phyloP scores from a whole-genome alignment of 2,797 vertebrate genomes.

The Phrynocephalus guinanensis region DNA sequence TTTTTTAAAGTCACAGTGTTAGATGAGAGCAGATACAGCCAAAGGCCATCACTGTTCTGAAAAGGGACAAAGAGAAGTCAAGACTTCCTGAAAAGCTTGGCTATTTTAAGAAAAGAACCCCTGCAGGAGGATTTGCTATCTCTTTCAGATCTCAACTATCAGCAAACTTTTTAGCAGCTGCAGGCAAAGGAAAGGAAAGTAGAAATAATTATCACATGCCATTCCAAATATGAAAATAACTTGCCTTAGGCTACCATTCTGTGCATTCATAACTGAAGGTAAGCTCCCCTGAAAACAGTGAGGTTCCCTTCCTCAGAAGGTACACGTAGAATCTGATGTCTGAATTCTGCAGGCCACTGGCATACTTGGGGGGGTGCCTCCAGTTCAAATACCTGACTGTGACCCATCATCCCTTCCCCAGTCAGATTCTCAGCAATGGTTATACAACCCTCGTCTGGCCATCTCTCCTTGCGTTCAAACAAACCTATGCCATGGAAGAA shows the following conservation, averaged over 20 bases:
- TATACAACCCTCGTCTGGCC: not conserved
- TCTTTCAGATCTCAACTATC: conserved; percentile 14
- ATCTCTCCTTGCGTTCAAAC: not conserved
- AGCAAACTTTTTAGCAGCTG: conserved; percentile 19
- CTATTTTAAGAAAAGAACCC: conserved; percentile 31
- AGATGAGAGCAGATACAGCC: conserved; percentile 31
- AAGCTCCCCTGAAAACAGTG: not conserved
- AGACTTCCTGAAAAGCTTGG: not conserved
- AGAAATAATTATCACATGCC: conserved; percentile 62
- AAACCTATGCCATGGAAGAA: not conserved
- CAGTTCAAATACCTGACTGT: conserved; percentile 39
- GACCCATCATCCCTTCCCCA: not conserved
- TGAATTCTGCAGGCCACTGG: conserved; percentile 30
- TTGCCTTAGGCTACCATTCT: conserved; percentile 43
- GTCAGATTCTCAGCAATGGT: not conserved
- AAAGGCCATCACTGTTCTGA: conserved; percentile 11
- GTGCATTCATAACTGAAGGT: not conserved
- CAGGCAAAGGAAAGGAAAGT: conserved; percentile 63
- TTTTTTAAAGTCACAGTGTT: conserved; percentile 28
- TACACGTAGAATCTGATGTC: too few species aligned
- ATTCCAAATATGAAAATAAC: conserved; percentile 59
- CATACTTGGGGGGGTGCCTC: conserved; percentile 19
- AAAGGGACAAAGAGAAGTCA: conserved; percentile 20
- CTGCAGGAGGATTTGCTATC: not conserved
- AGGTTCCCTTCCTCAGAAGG: not conserved